These are phyloP conservation scores for Congeria kusceri DNA, from an alignment of 2,888 invertebrate species.

Conservation along the genomic window DNA sequence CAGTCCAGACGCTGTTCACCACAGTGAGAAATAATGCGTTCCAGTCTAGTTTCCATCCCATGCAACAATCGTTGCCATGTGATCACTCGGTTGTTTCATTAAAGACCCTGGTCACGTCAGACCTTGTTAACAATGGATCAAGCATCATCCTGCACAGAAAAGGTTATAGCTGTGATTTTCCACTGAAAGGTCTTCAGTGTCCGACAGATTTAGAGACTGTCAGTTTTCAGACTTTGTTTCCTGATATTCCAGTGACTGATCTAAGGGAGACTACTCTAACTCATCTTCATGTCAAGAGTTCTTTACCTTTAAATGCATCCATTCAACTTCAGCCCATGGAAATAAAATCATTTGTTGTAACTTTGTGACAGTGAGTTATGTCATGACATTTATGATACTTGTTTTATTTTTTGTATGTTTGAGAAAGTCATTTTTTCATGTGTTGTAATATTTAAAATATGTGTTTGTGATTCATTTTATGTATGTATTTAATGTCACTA, in stretches of 20 bases:
- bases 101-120: slow-evolving; percentile 75
- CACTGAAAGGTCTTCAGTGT: slow-evolving; percentile 68
- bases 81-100: slow-evolving; percentile 76
- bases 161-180: slow-evolving; percentile 76
- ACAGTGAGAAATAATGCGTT: slow-evolving; percentile 68
- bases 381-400: no score
- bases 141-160: slow-evolving; percentile 76
- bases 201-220: slow-evolving; percentile 21
- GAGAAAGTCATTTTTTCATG: no score
- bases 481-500: no score
- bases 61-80: slow-evolving; percentile 74
- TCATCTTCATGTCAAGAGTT: slow-evolving; percentile 71
- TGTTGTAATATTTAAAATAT: no score
- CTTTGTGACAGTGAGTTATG: slow-evolving; percentile 26
- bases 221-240: slow-evolving; percentile 64
- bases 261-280: slow-evolving; percentile 78
- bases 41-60: slow-evolving; percentile 61
- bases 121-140: slow-evolving; percentile 76
- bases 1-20: slow-evolving; percentile 69
- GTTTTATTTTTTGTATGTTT: no score
- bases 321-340: slow-evolving; percentile 75
- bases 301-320: slow-evolving; percentile 48
- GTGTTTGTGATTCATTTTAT: no score
- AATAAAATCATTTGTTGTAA: slow-evolving; percentile 62
- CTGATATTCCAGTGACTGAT: slow-evolving; percentile 58